Conservation (phyloP, 2,888 invertebrate genomes). For the Latheticus oryzae region DNA sequence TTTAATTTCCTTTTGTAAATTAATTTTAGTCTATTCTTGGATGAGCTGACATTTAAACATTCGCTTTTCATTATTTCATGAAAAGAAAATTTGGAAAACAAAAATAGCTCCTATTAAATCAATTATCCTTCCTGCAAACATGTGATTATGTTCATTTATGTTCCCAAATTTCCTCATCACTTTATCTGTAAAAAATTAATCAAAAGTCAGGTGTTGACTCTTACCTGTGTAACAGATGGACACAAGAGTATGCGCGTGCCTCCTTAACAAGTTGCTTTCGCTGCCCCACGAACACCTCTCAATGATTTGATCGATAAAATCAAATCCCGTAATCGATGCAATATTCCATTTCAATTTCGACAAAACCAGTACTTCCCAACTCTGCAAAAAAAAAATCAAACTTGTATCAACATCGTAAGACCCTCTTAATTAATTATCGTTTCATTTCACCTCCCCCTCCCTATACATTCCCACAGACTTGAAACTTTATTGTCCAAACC, state of each 20-base stretch:
- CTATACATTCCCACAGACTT: slow-evolving; percentile 38
- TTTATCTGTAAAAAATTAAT: too few species aligned
- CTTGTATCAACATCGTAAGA: slow-evolving; percentile 16
- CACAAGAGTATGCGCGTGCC: slow-evolving; percentile 81
- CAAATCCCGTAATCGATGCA: slow-evolving; percentile 81
- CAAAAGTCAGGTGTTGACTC: slow-evolving; percentile 36
- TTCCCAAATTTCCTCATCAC: too few species aligned
- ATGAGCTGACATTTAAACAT: too few species aligned
- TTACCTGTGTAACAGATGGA: slow-evolving; percentile 83
- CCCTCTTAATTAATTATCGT: slow-evolving; percentile 33
- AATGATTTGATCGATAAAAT: slow-evolving; percentile 84
- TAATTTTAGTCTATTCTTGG: too few species aligned
- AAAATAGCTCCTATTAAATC: too few species aligned
- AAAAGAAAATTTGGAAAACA: too few species aligned
- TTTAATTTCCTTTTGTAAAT: too few species aligned
- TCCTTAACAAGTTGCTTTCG: slow-evolving; percentile 72
- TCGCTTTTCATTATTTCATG: too few species aligned
- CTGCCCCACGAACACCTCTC: slow-evolving; percentile 74
- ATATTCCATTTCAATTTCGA: slow-evolving; percentile 84
- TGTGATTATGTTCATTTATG: too few species aligned
- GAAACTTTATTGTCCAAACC: slow-evolving; percentile 18
- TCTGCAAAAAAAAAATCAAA: slow-evolving; percentile 68
- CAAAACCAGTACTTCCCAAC: slow-evolving; percentile 83
- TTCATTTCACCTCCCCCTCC: slow-evolving; percentile 29
- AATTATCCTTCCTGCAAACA: too few species aligned